Percentiles rank a stretch among this genome's conserved stretches.
phyloP scores from a whole-genome alignment of 2,797 vertebrate species.

The Limnodromus scolopaceus region DNA sequence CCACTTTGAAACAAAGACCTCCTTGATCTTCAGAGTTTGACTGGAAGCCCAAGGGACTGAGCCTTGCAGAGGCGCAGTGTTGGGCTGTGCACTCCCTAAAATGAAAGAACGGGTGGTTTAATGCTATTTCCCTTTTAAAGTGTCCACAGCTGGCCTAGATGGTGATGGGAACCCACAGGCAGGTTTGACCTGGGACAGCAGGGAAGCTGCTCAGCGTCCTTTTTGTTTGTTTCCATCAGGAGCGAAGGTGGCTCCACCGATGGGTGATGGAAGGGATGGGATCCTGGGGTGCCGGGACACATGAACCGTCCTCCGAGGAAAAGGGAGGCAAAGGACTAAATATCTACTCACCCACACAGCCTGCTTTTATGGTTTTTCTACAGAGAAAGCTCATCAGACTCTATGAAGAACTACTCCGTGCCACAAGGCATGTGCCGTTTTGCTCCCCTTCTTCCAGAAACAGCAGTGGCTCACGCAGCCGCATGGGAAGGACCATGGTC shows the following conservation, averaged over 20 bases:
- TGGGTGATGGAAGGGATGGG: too few species aligned
- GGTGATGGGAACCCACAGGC: neutral
- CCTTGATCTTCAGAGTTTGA: neutral
- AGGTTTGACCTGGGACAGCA: neutral
- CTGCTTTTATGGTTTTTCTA: neutral
- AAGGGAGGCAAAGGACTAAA: neutral
- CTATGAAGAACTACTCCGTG: neutral
- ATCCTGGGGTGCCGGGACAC: fast-evolving
- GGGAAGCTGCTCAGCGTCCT: too few species aligned
- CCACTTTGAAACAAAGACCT: neutral
- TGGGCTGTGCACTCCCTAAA: neutral
- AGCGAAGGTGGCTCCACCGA: fast-evolving
- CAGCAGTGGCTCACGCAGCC: too few species aligned
- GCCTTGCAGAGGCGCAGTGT: too few species aligned
- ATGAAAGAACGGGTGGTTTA: neutral
- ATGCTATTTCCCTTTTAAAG: neutral
- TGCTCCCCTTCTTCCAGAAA: neutral
- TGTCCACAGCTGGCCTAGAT: neutral
- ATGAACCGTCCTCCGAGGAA: neutral
- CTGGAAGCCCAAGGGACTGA: neutral
- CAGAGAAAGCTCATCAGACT: neutral
- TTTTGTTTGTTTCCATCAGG: too few species aligned
- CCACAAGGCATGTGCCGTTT: neutral
- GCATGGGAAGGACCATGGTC: too few species aligned
- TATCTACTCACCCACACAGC: neutral